These are phyloP conservation scores for Torymus tubicola DNA, from an alignment of 2,888 invertebrate species.

Conservation along the genomic window DNA sequence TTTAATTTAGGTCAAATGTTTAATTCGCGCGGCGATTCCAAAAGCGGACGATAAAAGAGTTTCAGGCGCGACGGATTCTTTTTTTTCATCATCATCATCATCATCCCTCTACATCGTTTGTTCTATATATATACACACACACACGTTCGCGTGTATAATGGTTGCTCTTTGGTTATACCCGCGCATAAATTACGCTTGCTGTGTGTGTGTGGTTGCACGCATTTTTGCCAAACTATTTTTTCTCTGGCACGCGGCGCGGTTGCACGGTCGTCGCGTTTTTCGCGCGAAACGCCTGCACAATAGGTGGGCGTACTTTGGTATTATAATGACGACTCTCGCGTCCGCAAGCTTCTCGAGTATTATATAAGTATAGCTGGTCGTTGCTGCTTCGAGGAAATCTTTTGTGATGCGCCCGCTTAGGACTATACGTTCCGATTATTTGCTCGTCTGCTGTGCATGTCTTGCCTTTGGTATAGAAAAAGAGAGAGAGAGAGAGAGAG, in stretches of 20 bases:
- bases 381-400: constrained; percentile 19
- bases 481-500: too few relatives aligned
- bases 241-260: neutral
- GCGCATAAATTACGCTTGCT: too few relatives aligned
- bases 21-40: constrained; percentile 27
- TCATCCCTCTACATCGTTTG: too few relatives aligned
- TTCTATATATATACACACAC: too few relatives aligned
- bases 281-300: neutral
- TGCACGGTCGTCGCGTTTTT: constrained; percentile 17
- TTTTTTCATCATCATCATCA: too few relatives aligned
- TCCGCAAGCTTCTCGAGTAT: neutral
- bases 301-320: constrained; percentile 44
- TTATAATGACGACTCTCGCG: constrained; percentile 45
- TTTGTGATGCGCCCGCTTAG: neutral
- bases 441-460: too few relatives aligned
- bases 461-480: too few relatives aligned
- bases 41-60: too few relatives aligned
- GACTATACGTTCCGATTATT: constrained; percentile 2
- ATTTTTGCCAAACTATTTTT: neutral
- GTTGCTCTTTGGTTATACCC: too few relatives aligned
- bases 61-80: too few relatives aligned
- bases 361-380: constrained; percentile 25
- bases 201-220: too few relatives aligned
- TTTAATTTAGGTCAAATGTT: constrained; percentile 47
- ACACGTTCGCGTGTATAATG: too few relatives aligned